Evolutionary conservation across 2,113 vertebrate species (phyloP), one percentile per base, ranked within the genome.

Genomic region (Stigmatopora nigra): DNA sequence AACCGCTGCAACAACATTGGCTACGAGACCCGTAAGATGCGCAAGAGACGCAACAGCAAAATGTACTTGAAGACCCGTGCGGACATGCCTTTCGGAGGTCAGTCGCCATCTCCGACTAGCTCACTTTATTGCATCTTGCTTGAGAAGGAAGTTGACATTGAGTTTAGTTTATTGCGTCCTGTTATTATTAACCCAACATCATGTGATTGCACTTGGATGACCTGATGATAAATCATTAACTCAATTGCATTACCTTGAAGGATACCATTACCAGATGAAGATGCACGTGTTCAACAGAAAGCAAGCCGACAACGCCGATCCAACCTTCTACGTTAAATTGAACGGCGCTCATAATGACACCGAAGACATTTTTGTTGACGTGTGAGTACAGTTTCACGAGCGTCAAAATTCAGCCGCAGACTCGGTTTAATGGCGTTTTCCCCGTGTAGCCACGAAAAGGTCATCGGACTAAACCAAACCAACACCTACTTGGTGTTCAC

Each of bases 231-330:
- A 53, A 63, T 0, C 16, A 48, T 61, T 53, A 72, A 81, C 41
- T 11, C 0, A 31, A 41, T 16, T 47, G 0, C 52, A 1, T 68
- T 3, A 22, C 65, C 47, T 55, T 45, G 6, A 12, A 99, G 97
- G 98, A 41, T 96, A 92, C 83, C 97, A 99, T 51, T 98, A 98
- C 70, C 97, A 99, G 88, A 90, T 99, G 93, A 99, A 99, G 88
- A 94, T 99, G 90, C 95, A 98, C 0, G 88, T 98, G 75, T 98
- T 98, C 81, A 92, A 93, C 89, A 92, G 92, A 36, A 90, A 93
- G 44, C 75, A 65, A 13, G n/a, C 73, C 0, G 88, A 90, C 58
- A 68, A 90, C 12, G 84, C 87, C 0, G 91, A 96, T 62, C 93
- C 95, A 22, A 88, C 84, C 1, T 94, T 99, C 65, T 83, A 90